Evolutionary conservation across 2,888 invertebrate genomes (phyloP).

Genomic region (Sphaerolaimus hirsutus): DNA sequence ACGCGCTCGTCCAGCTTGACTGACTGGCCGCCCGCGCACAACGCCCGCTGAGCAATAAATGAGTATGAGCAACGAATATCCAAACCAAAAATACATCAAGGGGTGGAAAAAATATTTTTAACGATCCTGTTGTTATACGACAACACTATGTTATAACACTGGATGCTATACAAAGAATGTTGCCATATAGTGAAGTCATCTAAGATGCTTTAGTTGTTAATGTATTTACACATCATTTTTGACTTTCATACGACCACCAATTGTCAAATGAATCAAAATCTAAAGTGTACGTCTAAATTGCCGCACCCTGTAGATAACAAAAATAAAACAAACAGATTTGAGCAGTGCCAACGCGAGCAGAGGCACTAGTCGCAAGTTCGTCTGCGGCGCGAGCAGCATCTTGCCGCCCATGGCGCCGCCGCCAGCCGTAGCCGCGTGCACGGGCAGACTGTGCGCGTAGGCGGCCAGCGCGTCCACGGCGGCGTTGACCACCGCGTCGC

Average conservation of each 20-base stretch:
- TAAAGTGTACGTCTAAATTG: too few relatives aligned
- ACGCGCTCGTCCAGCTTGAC: conserved; percentile 77
- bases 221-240: too few relatives aligned
- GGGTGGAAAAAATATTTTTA: too few relatives aligned
- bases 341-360: conserved; percentile 63
- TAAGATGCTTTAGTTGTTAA: too few relatives aligned
- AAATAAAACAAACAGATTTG: conserved; percentile 32
- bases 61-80: neutral
- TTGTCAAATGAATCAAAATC: too few relatives aligned
- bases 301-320: too few relatives aligned
- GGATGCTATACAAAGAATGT: too few relatives aligned
- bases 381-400: conserved; percentile 47
- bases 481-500: conserved; percentile 85
- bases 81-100: neutral
- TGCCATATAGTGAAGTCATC: too few relatives aligned
- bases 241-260: too few relatives aligned
- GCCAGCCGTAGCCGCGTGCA: neutral
- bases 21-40: conserved; percentile 52
- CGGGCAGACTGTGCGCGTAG: conserved; percentile 15
- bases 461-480: conserved; percentile 56
- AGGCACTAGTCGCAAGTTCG: conserved; percentile 54
- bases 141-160: too few relatives aligned
- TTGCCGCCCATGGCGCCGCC: neutral
- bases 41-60: conserved; percentile 43
- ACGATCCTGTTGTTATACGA: too few relatives aligned